Evolutionary conservation across 2,113 vertebrate species (phyloP).

Genomic region (Leuciscus idus): DNA sequence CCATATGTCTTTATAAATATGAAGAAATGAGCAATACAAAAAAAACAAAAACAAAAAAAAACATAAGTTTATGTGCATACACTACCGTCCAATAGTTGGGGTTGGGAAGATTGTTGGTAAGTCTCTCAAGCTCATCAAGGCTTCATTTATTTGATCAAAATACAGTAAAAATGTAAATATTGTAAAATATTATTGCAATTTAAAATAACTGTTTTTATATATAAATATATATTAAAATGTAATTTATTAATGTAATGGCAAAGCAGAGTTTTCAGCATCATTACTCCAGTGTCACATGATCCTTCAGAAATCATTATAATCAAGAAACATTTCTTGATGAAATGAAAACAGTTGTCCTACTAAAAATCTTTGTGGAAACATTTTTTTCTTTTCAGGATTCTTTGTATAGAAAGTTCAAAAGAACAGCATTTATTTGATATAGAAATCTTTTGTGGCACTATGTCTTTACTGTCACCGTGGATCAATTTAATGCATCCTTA

Average conservation of each 20-base stretch:
- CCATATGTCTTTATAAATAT: neutral
- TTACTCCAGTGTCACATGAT: neutral
- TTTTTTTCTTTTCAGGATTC: no score
- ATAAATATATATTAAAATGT: neutral
- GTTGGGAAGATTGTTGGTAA: neutral
- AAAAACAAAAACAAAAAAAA: neutral
- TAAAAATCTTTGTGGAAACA: no score
- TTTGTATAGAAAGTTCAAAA: neutral
- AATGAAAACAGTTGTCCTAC: no score
- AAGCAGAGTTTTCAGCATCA: neutral
- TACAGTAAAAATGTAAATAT: neutral
- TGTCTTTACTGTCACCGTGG: neutral
- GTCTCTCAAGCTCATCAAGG: neutral
- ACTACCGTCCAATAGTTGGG: neutral
- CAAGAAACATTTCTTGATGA: neutral
- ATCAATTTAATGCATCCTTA: neutral
- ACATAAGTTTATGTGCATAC: neutral
- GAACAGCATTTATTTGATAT: neutral
- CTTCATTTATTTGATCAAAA: neutral
- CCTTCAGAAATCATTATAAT: neutral
- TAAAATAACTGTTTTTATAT: neutral
- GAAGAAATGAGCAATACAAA: neutral
- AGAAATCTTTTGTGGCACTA: neutral
- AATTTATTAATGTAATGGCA: neutral
- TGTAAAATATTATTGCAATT: neutral